A percentile compares a stretch with the other conserved stretches of the same genome.
Conservation (phyloP, 2,113 vertebrate genomes). For the Chionis minor region DNA sequence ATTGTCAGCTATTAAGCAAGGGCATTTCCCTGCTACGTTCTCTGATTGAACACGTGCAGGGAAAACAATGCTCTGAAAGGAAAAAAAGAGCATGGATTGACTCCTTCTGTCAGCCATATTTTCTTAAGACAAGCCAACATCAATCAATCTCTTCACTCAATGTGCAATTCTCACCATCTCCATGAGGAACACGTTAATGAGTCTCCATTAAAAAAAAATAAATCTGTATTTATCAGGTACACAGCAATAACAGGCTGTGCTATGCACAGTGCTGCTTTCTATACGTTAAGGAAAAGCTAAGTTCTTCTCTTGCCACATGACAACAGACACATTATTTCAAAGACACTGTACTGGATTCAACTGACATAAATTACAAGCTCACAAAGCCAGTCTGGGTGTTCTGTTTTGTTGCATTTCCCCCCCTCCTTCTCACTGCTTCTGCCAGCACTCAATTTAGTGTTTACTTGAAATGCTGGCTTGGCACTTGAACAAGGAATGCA, state of each 20-base stretch:
- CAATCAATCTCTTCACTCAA: not conserved
- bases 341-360: not conserved
- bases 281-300: not conserved
- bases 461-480: not conserved
- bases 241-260: not conserved
- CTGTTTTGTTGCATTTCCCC: not conserved
- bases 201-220: not conserved
- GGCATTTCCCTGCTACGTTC: not conserved
- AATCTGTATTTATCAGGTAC: not conserved
- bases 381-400: not conserved
- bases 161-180: not conserved
- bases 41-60: not conserved
- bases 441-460: not conserved
- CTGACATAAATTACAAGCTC: not conserved
- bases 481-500: not conserved
- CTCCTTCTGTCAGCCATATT: not conserved
- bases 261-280: not conserved
- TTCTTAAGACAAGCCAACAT: constrained; percentile 16
- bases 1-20: not conserved
- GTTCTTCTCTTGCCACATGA: not conserved
- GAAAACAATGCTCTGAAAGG: not conserved
- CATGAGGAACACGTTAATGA: not conserved
- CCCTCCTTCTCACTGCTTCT: not conserved
- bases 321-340: not conserved
- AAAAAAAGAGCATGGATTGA: not conserved